Base-by-base conservation (phyloP, 2,113 vertebrate species). In the Carassius gibelio region DNA sequence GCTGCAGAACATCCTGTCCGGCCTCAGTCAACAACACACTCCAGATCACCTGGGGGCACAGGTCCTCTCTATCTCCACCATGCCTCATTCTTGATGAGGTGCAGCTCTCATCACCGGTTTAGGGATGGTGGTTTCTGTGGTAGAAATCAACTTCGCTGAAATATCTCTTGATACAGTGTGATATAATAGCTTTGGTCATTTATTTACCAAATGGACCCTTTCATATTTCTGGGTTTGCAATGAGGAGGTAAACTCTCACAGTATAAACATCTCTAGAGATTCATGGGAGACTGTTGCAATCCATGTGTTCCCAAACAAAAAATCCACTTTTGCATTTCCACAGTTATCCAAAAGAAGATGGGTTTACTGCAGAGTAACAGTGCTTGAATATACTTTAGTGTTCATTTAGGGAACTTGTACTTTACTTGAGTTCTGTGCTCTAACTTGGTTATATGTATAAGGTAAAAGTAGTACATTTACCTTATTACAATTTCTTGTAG, bases 1-100 rank as follows among this genome's bases (percentile, higher is more conserved):
- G 79, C 61, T n/a, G 77, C 72, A 69, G 90, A 91, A 94, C 93
- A 93, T 89, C 81, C 85, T 91, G 92, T 91, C 85, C 89, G 87
- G 85, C 85, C 71, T 90, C 48, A 85, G 90, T 93, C 91, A 93
- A 93, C 89, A 93, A 23, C 72, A 42, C 64, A 72, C 78, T 61
- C 34, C 69, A 69, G 84, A 23, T 68, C 64, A 75, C 68, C 81
- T 26, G 38, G 11, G 64, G 87, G 64, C 84, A 26, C 36, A 26
- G 59, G 75, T 72, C 48, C 80, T 76, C 19, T 21, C 57, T 72
- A 21, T 84, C 78, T 69, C 26, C 30, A 69, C 11, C 48, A 57
- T 7, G n/a, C 81, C 55, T 45, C 74, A 26, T 17, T 36, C 19
- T 78, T 42, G 9, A 71, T 71, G 68, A 71, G 68, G 36, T 5